Evolutionary conservation across 2,113 vertebrate genomes (phyloP).

Genomic region (Ctenodactylus gundi): DNA sequence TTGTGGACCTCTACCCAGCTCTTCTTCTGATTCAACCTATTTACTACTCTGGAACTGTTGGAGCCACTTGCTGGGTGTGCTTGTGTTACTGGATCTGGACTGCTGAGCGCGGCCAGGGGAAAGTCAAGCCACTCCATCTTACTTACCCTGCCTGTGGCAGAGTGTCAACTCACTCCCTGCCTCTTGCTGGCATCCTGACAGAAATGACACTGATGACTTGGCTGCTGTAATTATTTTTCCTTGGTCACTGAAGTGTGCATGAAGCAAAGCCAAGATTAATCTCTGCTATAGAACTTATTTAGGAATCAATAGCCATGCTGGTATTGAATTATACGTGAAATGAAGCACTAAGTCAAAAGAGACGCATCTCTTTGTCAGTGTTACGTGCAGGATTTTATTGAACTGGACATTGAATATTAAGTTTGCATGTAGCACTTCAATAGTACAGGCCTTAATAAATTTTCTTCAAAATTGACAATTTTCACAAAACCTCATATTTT

Average conservation of each 20-base stretch:
- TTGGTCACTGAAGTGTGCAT: background rate
- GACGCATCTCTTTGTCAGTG: background rate
- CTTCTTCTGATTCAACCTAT: background rate
- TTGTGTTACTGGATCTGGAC: background rate
- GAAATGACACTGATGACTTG: constrained; percentile 21
- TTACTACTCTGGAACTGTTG: background rate
- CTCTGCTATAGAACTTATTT: constrained; percentile 41
- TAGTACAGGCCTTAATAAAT: background rate
- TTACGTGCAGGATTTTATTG: constrained; percentile 1
- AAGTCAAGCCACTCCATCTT: constrained; percentile 5
- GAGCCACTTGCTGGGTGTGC: background rate
- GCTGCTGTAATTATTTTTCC: constrained; percentile 47
- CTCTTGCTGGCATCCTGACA: background rate
- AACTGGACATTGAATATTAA: background rate
- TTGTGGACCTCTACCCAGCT: background rate
- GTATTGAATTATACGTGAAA: constrained; percentile 61
- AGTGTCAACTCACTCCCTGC: background rate
- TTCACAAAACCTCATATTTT: background rate
- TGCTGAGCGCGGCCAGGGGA: background rate
- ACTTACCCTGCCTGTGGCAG: background rate
- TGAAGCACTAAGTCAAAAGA: constrained; percentile 43
- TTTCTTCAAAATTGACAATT: background rate
- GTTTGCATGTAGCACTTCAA: background rate
- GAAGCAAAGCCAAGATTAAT: constrained; percentile 62
- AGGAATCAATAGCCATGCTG: constrained; percentile 41